Conservation (phyloP, 2,888 invertebrate species). For the Nineta flava region DNA sequence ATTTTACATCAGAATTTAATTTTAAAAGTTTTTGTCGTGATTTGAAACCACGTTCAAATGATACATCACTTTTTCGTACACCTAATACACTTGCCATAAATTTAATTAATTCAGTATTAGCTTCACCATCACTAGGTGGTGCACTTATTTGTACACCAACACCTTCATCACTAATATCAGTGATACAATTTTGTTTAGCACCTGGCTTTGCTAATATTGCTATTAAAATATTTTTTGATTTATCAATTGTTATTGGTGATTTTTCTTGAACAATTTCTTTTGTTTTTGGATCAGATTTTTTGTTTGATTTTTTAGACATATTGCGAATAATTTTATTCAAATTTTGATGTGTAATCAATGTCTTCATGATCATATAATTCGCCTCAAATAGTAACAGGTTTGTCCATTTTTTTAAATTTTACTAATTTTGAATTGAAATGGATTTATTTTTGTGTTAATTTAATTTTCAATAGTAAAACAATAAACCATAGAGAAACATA, state of each 20-base stretch:
- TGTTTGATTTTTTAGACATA: too few relatives aligned
- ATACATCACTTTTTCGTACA: slow-evolving; percentile 51
- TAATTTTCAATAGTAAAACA: too few relatives aligned
- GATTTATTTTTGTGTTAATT: too few relatives aligned
- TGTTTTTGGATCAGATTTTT: too few relatives aligned
- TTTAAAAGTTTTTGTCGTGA: slow-evolving; percentile 39
- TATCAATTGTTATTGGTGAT: slow-evolving; percentile 21
- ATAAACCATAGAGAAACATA: too few relatives aligned
- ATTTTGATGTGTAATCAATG: too few relatives aligned
- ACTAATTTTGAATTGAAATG: too few relatives aligned
- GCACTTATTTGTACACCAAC: slow-evolving; percentile 64
- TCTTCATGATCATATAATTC: too few relatives aligned
- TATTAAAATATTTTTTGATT: slow-evolving; percentile 42
- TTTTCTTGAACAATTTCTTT: too few relatives aligned
- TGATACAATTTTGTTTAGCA: slow-evolving; percentile 51
- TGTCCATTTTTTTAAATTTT: too few relatives aligned
- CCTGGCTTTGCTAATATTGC: slow-evolving; percentile 59
- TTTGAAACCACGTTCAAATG: slow-evolving; percentile 43
- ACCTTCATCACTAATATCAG: slow-evolving; percentile 42
- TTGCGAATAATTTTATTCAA: too few relatives aligned
- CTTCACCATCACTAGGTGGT: slow-evolving; percentile 68
- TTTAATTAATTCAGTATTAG: slow-evolving; percentile 59
- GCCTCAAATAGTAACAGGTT: too few relatives aligned
- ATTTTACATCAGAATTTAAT: slow-evolving; percentile 25
- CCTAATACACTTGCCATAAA: slow-evolving; percentile 52